These are phyloP conservation scores for Ceratothoa steindachneri DNA, from an alignment of 2,888 invertebrate genomes.

Conservation along the genomic window DNA sequence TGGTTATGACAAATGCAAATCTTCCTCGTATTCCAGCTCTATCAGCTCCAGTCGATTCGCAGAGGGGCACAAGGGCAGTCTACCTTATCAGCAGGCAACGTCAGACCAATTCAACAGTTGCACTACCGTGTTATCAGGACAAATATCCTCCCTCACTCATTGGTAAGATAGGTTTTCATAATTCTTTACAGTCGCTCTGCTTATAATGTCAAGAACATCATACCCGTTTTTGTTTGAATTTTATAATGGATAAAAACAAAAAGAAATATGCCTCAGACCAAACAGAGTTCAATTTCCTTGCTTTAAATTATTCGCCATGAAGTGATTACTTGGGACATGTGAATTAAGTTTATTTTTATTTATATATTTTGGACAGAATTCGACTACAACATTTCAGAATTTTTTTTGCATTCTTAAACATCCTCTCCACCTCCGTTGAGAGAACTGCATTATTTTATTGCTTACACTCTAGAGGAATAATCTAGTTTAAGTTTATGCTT, in stretches of 20 bases:
- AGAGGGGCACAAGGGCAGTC: constrained; percentile 34
- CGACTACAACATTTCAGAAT: too few species aligned
- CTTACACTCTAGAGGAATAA: too few species aligned
- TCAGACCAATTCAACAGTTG: constrained; percentile 38
- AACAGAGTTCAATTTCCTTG: neutral
- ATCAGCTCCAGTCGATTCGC: constrained; percentile 38
- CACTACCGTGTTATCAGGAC: constrained; percentile 33
- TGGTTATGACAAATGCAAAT: too few species aligned
- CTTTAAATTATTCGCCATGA: neutral
- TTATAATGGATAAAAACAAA: neutral
- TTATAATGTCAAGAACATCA: too few species aligned
- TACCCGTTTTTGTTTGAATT: neutral
- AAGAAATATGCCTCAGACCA: too few species aligned
- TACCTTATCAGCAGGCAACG: constrained; percentile 33
- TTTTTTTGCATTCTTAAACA: too few species aligned
- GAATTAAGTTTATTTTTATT: too few species aligned
- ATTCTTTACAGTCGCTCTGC: neutral
- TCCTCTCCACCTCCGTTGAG: too few species aligned
- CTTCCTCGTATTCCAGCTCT: constrained; percentile 26
- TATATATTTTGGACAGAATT: too few species aligned
- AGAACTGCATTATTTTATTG: too few species aligned
- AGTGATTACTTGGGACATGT: too few species aligned
- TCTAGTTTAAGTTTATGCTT: too few species aligned
- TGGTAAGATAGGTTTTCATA: constrained; percentile 20
- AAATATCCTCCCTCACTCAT: constrained; percentile 37